Evolutionary conservation across 2,113 vertebrate species (phyloP), one percentile per base, ranked within the genome.

Genomic region (Equus przewalskii): DNA sequence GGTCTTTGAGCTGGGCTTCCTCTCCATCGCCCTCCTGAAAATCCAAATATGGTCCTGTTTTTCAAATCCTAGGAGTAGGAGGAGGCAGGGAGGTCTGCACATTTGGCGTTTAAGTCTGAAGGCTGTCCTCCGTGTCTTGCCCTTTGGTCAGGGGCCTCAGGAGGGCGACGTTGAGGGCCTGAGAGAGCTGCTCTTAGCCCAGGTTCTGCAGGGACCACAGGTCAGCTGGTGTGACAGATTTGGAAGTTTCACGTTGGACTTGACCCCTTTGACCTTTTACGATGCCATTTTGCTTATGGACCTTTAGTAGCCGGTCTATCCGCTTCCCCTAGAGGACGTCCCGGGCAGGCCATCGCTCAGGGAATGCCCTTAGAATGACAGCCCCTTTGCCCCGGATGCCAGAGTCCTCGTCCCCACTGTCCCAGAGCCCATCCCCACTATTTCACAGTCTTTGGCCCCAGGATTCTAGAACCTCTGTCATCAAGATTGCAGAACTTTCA

Each of bases 271-370:
- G 54, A 67, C 86, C 85, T 92, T 94, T 79, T 65, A 18, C 46
- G 78, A 60, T 33, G n/a, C 28, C 85, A 24, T 94, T 92, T 91
- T 92, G 30, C 89, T 92, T 65, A 28, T 30, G 75, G 33, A 36
- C 14, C 64, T 65, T 85, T 89, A 69, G 73, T 89, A 69, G 73
- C 76, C 72, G 18, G 26, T 91, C 65, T 69, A 18, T 83, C 89
- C 96, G 76, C 85, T 96, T 65, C 88, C 89, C 83, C 67, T 72
- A 84, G 94, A 94, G 93, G 44, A 85, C 2, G 0, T 89, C 46
- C 7, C 49, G 54, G 64, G 60, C 49, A 90, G n/a, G 11, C 78
- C 28, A 1, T 91, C 70, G 9, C 56, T 51, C 84, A 21, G 80
- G 78, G 33, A 51, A 51, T 82, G 14, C 44, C 18, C 12, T 30